These are phyloP conservation scores for Masnerella sp. DNA, from an alignment of 2,888 invertebrate species.

Conservation along the genomic window DNA sequence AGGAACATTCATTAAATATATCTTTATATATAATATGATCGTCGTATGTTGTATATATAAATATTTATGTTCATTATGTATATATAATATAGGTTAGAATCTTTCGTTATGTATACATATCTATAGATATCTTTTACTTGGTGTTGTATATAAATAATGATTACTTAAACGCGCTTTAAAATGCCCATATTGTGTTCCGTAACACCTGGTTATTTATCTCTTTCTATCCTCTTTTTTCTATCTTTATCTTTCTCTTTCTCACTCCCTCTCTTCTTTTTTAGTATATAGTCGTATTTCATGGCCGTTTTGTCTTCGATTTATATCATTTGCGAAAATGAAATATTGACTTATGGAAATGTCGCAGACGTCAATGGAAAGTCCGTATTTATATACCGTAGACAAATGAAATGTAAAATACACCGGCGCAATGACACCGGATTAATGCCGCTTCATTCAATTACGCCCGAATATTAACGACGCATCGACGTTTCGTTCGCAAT, in stretches of 20 bases:
- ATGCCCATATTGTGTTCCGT: constrained; percentile 73
- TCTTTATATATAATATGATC: constrained; percentile 73
- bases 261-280: too few species aligned
- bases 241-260: not conserved
- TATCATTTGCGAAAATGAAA: constrained; percentile 31
- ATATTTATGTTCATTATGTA: constrained; percentile 63
- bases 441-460: too few species aligned
- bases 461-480: too few species aligned
- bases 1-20: constrained; percentile 78
- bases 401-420: constrained; percentile 23
- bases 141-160: constrained; percentile 74
- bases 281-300: too few species aligned
- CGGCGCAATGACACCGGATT: too few species aligned
- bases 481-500: too few species aligned
- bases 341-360: constrained; percentile 33
- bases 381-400: too few species aligned
- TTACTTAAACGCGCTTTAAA: constrained; percentile 72
- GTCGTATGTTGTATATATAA: constrained; percentile 67
- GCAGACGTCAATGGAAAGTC: too few species aligned
- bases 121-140: constrained; percentile 72
- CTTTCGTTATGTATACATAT: constrained; percentile 66
- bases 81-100: constrained; percentile 64
- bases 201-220: constrained; percentile 66
- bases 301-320: too few species aligned
- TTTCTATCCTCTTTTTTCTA: not conserved